Evolutionary conservation across 2,888 invertebrate genomes (phyloP), one percentile per base, ranked within the genome.

Genomic region (Zootermopsis nevadensis): DNA sequence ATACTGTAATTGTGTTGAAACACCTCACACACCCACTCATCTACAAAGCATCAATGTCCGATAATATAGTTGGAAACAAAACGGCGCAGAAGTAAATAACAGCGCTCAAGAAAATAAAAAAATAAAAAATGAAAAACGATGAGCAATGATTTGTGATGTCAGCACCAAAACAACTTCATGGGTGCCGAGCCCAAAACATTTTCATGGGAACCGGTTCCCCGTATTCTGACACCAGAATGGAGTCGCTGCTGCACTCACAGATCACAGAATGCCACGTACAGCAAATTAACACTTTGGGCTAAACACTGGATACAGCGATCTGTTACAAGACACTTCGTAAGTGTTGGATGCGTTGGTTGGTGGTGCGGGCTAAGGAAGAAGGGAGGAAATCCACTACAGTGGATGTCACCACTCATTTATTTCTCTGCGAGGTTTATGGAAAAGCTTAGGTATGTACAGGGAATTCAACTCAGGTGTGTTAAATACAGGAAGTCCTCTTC

Each of bases 101-200:
- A 27, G 60, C 60, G n/a, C 4, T 60, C 6, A 60, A 4, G 22
- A 60, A 27, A 60, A 60, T 8, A 4, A 27, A 60, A 60, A 27
- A 27, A n/a, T 27, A 4, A 15, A 10, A 55, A 55, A n/a, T n/a
- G n/a, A n/a, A 19, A n/a, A 0, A 1, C 74, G 19, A 15, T 22
- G n/a, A 74, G 38, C 35, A n/a, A 74, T 74, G 42, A 74, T 74
- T 74, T 74, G 74, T 74, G 74, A 42, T 74, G 74, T 74, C 74
- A 74, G 38, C 35, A 33, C 69, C 27, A 60, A 27, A 60, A 27
- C 60, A 60, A 60, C n/a, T 60, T 60, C n/a, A 60, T n/a, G 27
- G 27, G 3, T 31, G 74, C 74, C 74, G 74, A 38, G 74, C 74
- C 74, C 74, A 38, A 74, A 42, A 69, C 31, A 7, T 69, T 69